Base-by-base conservation (phyloP, 2,888 invertebrate genomes). In the Muscina levida region DNA sequence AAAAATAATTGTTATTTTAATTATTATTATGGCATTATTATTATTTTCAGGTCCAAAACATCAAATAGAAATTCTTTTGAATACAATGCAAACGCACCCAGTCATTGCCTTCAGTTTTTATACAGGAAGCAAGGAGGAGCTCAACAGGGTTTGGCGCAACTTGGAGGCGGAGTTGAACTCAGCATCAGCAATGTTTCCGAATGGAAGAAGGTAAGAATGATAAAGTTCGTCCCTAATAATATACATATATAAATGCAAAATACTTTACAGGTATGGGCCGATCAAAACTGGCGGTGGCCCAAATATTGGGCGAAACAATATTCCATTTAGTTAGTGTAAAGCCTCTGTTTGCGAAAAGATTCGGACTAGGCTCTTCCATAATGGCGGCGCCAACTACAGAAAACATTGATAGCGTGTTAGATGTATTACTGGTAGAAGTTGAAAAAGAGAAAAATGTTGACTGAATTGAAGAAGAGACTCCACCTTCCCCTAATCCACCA, bases 161-260 rank as follows among this genome's bases (percentile, higher is more conserved):
- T 53, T 65, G 44, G 48, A 77, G 57, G 44, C 17, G n/a, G 71
- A 71, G 62, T 65, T 75, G 42, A 76, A 73, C 42, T 62, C 62
- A 51, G 22, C 53, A 17, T 70, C 76, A 1, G 37, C 48, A 42
- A n/a, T 24, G 24, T 70, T 42, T 13, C 70, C 6, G 70, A 70
- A 24, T 70, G 57, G 57, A 57, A 70, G 26, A 70, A 53, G 11
- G 39, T n/a, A 48, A 13, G 44, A 70, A 70, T 26, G 17, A 26
- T 11, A 17, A 48, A 57, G 13, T 31, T 57, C 26, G 31, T 57
- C 31, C 22, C n/a, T 26, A 26, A 57, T 2, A 31, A 22, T 15
- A 56, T 19, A 56, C 56, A 56, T 19, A 13, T 24, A 48, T 48
- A 19, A 59, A 22, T 66, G 44, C 19, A 15, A 19, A 15, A 37